Evolutionary conservation across 2,113 vertebrate species (phyloP).

Genomic region (Cranoglanis bouderius): DNA sequence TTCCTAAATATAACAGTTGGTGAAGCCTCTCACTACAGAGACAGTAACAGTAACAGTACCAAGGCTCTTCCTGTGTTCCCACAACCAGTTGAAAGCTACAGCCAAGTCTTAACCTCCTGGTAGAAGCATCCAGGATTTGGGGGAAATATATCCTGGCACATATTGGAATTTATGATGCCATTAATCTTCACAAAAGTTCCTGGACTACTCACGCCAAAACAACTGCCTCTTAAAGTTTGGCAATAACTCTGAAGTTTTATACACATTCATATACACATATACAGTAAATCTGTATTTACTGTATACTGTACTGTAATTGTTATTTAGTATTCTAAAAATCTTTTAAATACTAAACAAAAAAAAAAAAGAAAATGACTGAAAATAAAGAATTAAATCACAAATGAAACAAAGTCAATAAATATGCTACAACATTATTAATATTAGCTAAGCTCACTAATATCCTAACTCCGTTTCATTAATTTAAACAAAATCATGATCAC

Average conservation of each 20-base stretch:
- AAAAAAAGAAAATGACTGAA: background rate
- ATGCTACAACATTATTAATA: background rate
- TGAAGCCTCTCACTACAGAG: too few species aligned
- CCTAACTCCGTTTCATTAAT: background rate
- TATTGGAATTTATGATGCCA: background rate
- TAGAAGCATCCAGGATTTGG: background rate
- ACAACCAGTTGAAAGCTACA: background rate
- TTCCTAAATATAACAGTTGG: background rate
- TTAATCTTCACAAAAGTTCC: background rate
- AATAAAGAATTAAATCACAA: background rate
- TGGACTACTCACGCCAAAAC: background rate
- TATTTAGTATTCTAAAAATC: too few species aligned
- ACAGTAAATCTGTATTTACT: background rate
- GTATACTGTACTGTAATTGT: too few species aligned
- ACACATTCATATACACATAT: background rate
- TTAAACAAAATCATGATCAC: background rate
- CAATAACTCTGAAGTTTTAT: background rate
- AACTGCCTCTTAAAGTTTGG: background rate
- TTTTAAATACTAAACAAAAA: background rate
- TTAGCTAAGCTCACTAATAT: background rate
- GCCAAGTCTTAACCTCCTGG: background rate
- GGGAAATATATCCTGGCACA: background rate
- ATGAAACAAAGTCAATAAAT: background rate
- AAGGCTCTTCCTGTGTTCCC: background rate
- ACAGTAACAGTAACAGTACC: background rate